Evolutionary conservation across 2,113 vertebrate genomes (phyloP), one percentile per base, ranked within the genome.

Genomic region (Limnothrissa miodon): DNA sequence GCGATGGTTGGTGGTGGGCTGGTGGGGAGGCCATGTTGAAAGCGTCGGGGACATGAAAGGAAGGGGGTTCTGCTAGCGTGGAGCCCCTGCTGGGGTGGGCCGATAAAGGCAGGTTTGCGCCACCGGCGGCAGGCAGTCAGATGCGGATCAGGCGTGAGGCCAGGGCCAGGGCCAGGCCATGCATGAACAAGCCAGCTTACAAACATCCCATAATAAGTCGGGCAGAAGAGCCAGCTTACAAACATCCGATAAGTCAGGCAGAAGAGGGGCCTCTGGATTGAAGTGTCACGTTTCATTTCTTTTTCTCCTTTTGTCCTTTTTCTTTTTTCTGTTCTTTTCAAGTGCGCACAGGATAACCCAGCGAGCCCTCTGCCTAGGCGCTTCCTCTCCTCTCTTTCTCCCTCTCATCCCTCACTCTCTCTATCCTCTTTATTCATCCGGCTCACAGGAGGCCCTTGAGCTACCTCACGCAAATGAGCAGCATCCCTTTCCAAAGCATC

Each of bases 251-350:
- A 66, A 66, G 59, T 29, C 25, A 66, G 90, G 89, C 92, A 93
- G 92, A 93, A 92, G 93, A 93, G 92, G 48, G 88, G 92, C 89
- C 87, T 91, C 92, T 86, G 91, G 94, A 95, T 94, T 93, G 92
- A 94, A 94, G 91, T 94, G 93, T 95, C 94, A 94, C 93, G 93
- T 94, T 92, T 95, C 92, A 94, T 95, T 95, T 93, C 90, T 92
- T 89, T 90, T 91, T 85, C 90, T 92, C 92, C 94, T 92, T 89
- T 86, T 94, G 93, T 93, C 90, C 70, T 88, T 91, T 90, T 88
- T 87, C 83, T 33, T 66, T 79, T 1, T 36, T 29, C 8, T 11
- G 9, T 25, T 33, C 13, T 29, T 70, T 36, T 62, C 59, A 25
- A 62, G n/a, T n/a, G 59, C 23, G 25, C 29, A 6, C n/a, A 25